Percentiles rank a stretch among this genome's conserved stretches.
Evolutionary conservation across 2,113 vertebrate genomes (phyloP).

Genomic region (Cricetomys ansorgei): DNA sequence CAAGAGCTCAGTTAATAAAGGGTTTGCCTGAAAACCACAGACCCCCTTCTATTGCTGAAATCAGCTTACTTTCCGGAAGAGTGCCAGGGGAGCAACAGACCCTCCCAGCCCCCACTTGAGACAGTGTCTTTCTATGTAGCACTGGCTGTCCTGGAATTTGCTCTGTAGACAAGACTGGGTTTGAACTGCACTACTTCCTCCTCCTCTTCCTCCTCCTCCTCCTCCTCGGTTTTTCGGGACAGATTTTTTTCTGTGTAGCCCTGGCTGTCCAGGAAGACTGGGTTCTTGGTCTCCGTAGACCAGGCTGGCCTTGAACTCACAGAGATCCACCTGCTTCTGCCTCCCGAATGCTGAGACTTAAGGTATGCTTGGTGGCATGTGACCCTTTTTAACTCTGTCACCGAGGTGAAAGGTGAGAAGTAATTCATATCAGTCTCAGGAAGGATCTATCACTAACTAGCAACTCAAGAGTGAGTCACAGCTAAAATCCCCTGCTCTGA

Average conservation of each 20-base stretch:
- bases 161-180: no score
- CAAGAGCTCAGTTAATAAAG: background rate
- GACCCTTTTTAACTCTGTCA: background rate
- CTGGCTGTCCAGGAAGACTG: background rate
- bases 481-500: slow-evolving; percentile 68
- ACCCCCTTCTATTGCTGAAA: background rate
- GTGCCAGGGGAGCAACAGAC: background rate
- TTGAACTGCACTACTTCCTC: no score
- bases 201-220: no score
- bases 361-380: no score
- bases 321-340: background rate
- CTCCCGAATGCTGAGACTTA: background rate
- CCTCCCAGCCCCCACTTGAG: background rate
- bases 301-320: background rate
- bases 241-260: no score
- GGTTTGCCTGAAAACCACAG: background rate
- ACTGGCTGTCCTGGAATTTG: no score
- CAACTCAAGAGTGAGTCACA: slow-evolving; percentile 70
- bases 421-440: background rate
- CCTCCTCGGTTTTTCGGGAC: no score
- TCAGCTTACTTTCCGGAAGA: background rate
- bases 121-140: background rate
- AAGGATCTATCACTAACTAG: slow-evolving; percentile 46
- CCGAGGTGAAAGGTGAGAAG: slow-evolving; percentile 7
- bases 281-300: no score